Conservation (phyloP, 2,888 invertebrate species). For the Liopterus haemorrhoidalis region DNA sequence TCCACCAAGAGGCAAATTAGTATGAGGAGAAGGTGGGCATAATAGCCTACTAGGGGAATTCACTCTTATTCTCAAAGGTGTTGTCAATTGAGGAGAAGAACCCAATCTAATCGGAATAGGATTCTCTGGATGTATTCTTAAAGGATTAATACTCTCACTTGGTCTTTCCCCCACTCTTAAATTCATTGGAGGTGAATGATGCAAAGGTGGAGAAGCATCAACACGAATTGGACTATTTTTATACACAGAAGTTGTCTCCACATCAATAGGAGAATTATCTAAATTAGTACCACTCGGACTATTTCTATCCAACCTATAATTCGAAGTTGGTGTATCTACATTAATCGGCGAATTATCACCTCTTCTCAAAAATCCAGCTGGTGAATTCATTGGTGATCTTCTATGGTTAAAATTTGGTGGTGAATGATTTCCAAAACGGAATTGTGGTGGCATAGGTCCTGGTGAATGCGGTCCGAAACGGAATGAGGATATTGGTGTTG, state of each 20-base stretch:
- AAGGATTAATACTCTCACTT: conserved; percentile 16
- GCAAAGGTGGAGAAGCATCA: conserved; percentile 34
- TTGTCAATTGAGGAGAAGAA: conserved; percentile 35
- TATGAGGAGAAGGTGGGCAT: conserved; percentile 23
- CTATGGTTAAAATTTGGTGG: conserved; percentile 36
- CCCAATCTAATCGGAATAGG: conserved; percentile 41
- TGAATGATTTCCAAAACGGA: conserved; percentile 42
- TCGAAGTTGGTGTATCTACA: conserved; percentile 31
- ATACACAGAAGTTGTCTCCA: conserved; percentile 15
- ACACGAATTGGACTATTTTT: conserved; percentile 38
- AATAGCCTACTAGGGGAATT: conserved; percentile 36
- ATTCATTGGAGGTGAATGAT: conserved; percentile 43
- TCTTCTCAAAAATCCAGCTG: too few species aligned
- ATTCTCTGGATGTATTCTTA: conserved; percentile 35
- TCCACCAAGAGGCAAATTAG: conserved; percentile 16
- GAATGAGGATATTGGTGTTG: conserved; percentile 41
- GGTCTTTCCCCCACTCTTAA: conserved; percentile 37
- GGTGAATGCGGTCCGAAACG: conserved; percentile 46
- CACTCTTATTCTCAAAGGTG: conserved; percentile 44
- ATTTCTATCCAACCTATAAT: conserved; percentile 6
- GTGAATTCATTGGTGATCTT: conserved; percentile 31
- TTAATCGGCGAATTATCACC: conserved; percentile 36
- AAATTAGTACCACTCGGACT: conserved; percentile 12
- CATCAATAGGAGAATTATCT: conserved; percentile 19
- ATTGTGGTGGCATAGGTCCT: conserved; percentile 46